Base-by-base conservation (phyloP, 2,888 invertebrate genomes). In the Aspidiotus rigidus region DNA sequence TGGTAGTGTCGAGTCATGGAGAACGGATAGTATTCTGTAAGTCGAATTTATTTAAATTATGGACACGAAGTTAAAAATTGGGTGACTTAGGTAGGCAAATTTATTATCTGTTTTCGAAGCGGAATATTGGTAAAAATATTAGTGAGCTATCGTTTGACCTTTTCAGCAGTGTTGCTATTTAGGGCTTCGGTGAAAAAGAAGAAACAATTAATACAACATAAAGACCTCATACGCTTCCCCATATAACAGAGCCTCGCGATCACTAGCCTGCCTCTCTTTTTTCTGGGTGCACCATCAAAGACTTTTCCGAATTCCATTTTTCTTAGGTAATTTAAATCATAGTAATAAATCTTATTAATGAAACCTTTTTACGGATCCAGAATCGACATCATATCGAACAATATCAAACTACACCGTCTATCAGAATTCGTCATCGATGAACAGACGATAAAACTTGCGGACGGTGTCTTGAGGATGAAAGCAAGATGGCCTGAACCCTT, bases 1-100 rank as follows among this genome's bases (percentile, higher is more conserved):
- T 15, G 64, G 64, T 7, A 64, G 64, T n/a, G 55, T 64, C 5
- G 64, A 64, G 15, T 64, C 64, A 2, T 64, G 64, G 64, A 53
- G 64, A 64, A 40, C 55, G n/a, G 55, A 64, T 28, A 64, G 55
- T 15, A 64, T 64, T 5, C 7, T 40, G 64, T 64, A 64, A 53
- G 64, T 64, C n/a, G 53, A 53, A 53, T 15, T 11, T 5, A 53
- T n/a, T 53, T n/a, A n/a, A n/a, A 53, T 53, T 53, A 11, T n/a
- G 2, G 28, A 28, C 5, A 28, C 28, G 28, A 28, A 28, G 28
- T 28, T 28, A 28, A 28, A 28, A 28, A 1, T 28, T 28, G 28
- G 28, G 28, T 28, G 28, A 28, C 28, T 28, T 5, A 28, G 1
- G 28, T 28, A 28, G 28, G 28, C 28, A 28, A 28, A 28, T 28